Conservation (phyloP, 2,888 invertebrate genomes). For the Cephus nigrinus region DNA sequence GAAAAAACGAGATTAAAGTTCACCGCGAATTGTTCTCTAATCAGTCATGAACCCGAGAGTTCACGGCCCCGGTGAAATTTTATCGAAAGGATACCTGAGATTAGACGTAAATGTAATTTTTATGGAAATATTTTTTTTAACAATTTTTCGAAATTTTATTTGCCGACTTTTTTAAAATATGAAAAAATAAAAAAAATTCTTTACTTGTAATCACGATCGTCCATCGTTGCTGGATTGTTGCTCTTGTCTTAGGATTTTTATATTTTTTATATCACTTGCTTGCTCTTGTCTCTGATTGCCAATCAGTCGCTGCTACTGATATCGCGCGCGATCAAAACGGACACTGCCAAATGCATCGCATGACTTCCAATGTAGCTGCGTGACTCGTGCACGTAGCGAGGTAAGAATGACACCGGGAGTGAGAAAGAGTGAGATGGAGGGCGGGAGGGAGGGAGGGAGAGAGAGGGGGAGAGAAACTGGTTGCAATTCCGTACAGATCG, state of each 20-base stretch:
- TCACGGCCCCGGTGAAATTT: neutral
- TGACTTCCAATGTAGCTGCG: neutral
- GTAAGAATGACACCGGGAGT: neutral
- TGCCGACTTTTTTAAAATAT: too few relatives aligned
- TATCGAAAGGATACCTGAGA: neutral
- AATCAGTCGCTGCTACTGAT: neutral
- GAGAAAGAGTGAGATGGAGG: neutral
- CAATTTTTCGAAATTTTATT: too few relatives aligned
- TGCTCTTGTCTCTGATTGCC: neutral
- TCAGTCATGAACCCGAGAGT: neutral
- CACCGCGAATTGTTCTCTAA: neutral
- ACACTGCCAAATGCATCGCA: neutral
- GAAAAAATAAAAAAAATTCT: too few relatives aligned
- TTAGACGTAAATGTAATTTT: neutral
- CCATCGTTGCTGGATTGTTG: neutral
- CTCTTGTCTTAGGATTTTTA: neutral
- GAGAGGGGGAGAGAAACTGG: neutral
- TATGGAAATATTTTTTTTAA: neutral
- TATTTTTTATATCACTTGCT: neutral
- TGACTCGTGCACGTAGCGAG: neutral
- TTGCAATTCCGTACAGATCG: neutral
- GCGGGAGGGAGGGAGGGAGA: neutral
- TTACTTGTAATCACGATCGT: neutral
- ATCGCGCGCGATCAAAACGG: neutral
- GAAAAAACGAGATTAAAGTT: too few relatives aligned